Evolutionary conservation across 2,797 vertebrate species (phyloP), one percentile per base, ranked within the genome.

Genomic region (Anniella stebbinsi): DNA sequence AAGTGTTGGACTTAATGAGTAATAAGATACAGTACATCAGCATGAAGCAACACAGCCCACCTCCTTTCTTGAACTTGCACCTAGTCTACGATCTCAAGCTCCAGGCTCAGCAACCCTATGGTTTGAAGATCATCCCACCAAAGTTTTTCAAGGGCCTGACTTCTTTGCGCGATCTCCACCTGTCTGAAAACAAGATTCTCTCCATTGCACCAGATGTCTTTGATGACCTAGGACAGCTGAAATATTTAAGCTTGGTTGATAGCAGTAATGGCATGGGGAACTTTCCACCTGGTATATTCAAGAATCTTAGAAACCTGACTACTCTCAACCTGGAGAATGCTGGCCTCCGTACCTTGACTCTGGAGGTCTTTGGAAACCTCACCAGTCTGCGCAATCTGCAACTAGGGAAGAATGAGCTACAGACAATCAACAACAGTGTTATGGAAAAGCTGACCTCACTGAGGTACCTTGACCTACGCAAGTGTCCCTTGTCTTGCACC

Each of bases 301-400:
- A 97, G 96, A 98, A 98, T 90, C 96, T 98, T 28, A 93, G 70
- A 69, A 97, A 95, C 8, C 86, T 99, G 78, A 95, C 87, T 18
- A 92, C 0, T 57, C 92, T 99, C 85, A 60, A 81, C 45, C 87
- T 97, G 90, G 98, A 98, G 97, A 98, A 98, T 7, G 98, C 97
- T 86, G 98, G 98, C 45, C 94, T 99, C 80, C 97, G 97, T 28
- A 97, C 96, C 1, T 92, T 99, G 84, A 96, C 97, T 30, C 93
- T 96, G 4, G 96, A 97, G 1, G 97, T 98, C 69, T 98, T 98
- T 23, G 98, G 97, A 36, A 98, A 98, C 91, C 97, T 99, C 36
- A 98, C 97, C 23, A 41, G 28, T 57, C 87, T 99, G 84, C 80
- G 45, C 36, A 72, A 8, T 21, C 92, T 98, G 66, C 95, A 95